phyloP scores from a whole-genome alignment of 2,113 vertebrate genomes.

The Centropus bengalensis region DNA sequence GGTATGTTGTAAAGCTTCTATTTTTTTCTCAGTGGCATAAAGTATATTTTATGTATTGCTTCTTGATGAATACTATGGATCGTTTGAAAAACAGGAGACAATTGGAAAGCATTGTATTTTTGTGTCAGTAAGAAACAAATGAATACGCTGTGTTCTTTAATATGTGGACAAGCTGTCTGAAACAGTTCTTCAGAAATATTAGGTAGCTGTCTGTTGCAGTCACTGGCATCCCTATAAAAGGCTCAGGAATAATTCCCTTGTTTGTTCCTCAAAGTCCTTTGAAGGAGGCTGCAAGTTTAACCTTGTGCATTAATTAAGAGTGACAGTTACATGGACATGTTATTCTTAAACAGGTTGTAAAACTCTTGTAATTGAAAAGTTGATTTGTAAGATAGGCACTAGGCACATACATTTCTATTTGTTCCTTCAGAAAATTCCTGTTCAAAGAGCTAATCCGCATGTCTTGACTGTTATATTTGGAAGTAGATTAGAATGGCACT shows the following conservation, averaged over 20 bases:
- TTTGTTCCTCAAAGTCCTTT: background rate
- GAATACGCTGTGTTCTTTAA: background rate
- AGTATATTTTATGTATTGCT: background rate
- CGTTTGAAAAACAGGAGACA: background rate
- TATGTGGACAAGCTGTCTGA: constrained; percentile 10
- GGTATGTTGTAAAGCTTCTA: constrained; percentile 51
- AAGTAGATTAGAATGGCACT: background rate
- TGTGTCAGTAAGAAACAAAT: background rate
- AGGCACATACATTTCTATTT: background rate
- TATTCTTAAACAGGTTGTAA: constrained; percentile 40
- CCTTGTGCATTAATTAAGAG: background rate
- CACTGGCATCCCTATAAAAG: constrained; percentile 4
- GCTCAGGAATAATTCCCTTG: background rate
- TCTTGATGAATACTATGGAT: background rate
- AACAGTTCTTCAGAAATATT: constrained; percentile 22
- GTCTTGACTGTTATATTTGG: background rate
- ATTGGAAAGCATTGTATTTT: background rate
- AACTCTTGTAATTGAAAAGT: constrained; percentile 45
- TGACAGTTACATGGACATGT: background rate
- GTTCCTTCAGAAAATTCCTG: constrained; percentile 43
- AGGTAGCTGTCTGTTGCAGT: background rate
- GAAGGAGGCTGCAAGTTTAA: background rate
- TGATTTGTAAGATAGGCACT: background rate
- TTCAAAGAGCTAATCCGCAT: constrained; percentile 1
- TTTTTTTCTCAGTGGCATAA: background rate